phyloP scores from a whole-genome alignment of 2,888 invertebrate species.

The Phania funesta region DNA sequence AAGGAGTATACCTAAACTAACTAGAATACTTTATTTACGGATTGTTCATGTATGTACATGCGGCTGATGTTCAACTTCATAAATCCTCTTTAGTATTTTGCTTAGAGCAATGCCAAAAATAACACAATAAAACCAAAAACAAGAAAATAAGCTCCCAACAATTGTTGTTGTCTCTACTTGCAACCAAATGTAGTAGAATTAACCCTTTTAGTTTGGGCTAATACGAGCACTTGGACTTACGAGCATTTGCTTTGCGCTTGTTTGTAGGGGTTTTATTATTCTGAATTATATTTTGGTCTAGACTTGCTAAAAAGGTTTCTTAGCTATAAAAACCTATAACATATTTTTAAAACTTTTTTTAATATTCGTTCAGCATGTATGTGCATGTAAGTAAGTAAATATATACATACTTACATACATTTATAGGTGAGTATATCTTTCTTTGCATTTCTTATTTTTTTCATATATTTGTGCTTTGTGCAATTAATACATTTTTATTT shows the following conservation, averaged over 20 bases:
- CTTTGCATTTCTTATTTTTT: too few relatives aligned
- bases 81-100: conserved; percentile 28
- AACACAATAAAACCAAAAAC: not conserved
- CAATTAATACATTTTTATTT: conserved; percentile 18
- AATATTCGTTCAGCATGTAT: not conserved
- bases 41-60: conserved; percentile 7
- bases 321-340: conserved; percentile 27
- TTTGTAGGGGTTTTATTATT: not conserved
- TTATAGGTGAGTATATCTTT: too few relatives aligned
- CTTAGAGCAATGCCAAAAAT: not conserved
- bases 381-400: too few relatives aligned
- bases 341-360: conserved; percentile 47
- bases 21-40: conserved; percentile 16
- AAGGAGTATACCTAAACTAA: not conserved
- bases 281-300: too few relatives aligned
- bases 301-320: conserved; percentile 35
- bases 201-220: conserved; percentile 34
- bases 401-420: too few relatives aligned
- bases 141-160: not conserved
- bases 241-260: not conserved
- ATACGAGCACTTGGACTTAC: not conserved
- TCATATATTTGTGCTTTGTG: not conserved
- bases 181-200: conserved; percentile 21
- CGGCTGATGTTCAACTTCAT: conserved; percentile 15
- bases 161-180: conserved; percentile 1